Conservation (phyloP, 2,797 vertebrate species). For the Sebastes hopkinsi region DNA sequence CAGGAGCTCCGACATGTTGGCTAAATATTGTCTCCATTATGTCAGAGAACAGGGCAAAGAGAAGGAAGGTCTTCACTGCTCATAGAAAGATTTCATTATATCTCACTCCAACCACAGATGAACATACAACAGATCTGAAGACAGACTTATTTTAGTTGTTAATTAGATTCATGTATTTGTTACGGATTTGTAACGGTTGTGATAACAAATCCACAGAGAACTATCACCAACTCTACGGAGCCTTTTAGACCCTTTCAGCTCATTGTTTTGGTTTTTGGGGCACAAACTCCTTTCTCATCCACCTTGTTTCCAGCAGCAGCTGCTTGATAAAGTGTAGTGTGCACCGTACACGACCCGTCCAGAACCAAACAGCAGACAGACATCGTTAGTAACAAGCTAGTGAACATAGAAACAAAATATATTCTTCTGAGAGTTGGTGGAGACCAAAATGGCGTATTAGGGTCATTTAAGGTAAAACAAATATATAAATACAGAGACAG, state of each 20-base stretch:
- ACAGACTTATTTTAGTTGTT: neutral
- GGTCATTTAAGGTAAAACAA: too few relatives aligned
- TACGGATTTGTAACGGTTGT: neutral
- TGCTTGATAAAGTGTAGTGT: too few relatives aligned
- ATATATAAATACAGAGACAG: too few relatives aligned
- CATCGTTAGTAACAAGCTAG: too few relatives aligned
- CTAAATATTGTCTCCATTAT: conserved; percentile 46
- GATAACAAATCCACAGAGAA: too few relatives aligned
- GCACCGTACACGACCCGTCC: too few relatives aligned
- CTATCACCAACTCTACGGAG: too few relatives aligned
- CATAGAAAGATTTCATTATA: neutral
- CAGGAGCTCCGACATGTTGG: conserved; percentile 15
- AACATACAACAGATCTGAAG: neutral
- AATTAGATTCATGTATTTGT: neutral
- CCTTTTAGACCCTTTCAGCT: too few relatives aligned
- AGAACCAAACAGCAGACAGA: neutral
- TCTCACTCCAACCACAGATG: neutral
- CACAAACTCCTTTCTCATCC: neutral
- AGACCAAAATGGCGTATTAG: too few relatives aligned
- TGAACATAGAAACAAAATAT: too few relatives aligned
- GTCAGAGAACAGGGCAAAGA: neutral
- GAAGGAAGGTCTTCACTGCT: neutral
- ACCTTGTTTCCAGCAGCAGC: neutral
- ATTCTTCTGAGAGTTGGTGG: too few relatives aligned
- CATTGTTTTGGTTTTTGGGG: neutral